Conservation (phyloP, 2,113 vertebrate genomes). For the Hippocampus mohnikei region DNA sequence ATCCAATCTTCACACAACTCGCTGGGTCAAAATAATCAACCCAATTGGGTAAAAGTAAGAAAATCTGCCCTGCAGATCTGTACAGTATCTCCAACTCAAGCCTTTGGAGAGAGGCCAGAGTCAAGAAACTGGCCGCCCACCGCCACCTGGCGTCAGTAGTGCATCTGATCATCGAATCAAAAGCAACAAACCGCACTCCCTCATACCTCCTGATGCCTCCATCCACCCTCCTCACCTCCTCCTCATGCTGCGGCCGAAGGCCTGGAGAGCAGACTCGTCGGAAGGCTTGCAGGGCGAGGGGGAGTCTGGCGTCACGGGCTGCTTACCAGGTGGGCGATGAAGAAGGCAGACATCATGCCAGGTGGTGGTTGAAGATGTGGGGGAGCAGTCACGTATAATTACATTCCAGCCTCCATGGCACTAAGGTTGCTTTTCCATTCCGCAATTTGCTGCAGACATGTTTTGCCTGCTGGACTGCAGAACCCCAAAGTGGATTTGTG, state of each 20-base stretch:
- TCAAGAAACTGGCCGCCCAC: conserved; percentile 43
- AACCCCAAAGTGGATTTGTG: conserved; percentile 20
- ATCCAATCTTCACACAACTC: too few species aligned
- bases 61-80: too few species aligned
- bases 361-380: conserved; percentile 9
- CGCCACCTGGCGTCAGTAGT: conserved; percentile 58
- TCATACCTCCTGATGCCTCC: conserved; percentile 16
- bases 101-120: conserved; percentile 24
- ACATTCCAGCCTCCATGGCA: conserved; percentile 13
- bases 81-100: neutral
- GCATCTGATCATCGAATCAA: conserved; percentile 61
- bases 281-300: neutral
- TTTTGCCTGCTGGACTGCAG: conserved; percentile 30
- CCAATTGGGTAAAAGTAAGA: too few species aligned
- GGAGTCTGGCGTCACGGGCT: conserved; percentile 21
- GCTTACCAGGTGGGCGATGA: conserved; percentile 44
- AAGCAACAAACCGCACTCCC: conserved; percentile 45
- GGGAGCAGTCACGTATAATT: conserved; percentile 12
- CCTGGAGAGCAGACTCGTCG: conserved; percentile 15
- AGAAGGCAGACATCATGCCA: conserved; percentile 26
- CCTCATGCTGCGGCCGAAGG: conserved; percentile 18
- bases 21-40: too few species aligned
- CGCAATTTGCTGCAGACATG: conserved; percentile 2
- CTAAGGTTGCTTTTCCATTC: conserved; percentile 21
- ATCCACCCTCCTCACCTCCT: conserved; percentile 2